Evolutionary conservation across 2,888 invertebrate species (phyloP).

Genomic region (Drosophila ezoana): DNA sequence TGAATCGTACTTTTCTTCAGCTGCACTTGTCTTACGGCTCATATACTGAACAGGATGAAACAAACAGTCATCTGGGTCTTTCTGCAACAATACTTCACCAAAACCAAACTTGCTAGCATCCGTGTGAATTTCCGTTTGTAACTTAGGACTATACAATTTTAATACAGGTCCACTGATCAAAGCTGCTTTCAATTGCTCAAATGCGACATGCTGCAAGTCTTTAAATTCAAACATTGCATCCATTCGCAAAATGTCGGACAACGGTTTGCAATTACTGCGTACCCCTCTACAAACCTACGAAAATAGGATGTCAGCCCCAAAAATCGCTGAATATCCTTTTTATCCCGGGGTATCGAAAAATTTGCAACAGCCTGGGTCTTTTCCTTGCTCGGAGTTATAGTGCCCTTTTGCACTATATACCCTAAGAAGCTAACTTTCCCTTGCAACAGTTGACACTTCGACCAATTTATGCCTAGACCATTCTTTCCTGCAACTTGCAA

Average conservation of each 20-base stretch:
- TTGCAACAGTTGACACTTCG: conserved; percentile 1
- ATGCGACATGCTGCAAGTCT: too few species aligned
- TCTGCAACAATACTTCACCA: neutral
- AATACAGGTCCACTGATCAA: too few species aligned
- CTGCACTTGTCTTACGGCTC: neutral
- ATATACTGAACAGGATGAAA: conserved; percentile 4
- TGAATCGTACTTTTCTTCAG: too few species aligned
- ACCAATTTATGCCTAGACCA: neutral
- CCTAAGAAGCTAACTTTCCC: too few species aligned
- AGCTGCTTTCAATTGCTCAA: too few species aligned
- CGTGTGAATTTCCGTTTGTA: neutral
- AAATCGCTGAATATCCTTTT: neutral
- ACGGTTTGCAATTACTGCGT: neutral
- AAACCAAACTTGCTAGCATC: conserved; percentile 1
- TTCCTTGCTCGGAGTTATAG: too few species aligned
- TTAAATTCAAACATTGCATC: too few species aligned
- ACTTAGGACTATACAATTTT: too few species aligned
- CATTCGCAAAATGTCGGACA: neutral
- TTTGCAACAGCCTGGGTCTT: conserved; percentile 3
- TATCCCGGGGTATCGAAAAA: neutral
- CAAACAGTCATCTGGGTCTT: conserved; percentile 2
- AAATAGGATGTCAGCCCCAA: conserved; percentile 6
- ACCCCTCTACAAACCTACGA: neutral
- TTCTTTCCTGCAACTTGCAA: neutral
- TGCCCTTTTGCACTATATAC: neutral